Evolutionary conservation across 37 sponge, comb jelly and placozoan species (phyloP).

Genomic region (Ephydatia muelleri): DNA sequence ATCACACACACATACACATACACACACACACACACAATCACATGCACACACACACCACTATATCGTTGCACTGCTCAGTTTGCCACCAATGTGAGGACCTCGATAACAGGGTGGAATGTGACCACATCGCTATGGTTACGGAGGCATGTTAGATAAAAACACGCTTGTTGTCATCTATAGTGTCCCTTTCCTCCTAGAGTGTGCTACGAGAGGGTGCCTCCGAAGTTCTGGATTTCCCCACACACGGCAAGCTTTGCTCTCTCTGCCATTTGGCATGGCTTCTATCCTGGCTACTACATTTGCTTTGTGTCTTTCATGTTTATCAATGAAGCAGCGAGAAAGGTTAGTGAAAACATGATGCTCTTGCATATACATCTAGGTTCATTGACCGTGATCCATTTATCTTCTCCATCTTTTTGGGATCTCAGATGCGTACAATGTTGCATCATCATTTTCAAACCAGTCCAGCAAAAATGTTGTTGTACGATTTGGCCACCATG

Average conservation of each 20-base stretch:
- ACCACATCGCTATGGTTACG: constrained; percentile 68
- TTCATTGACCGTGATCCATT: background rate
- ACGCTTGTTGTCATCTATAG: background rate
- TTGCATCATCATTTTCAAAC: constrained; percentile 60
- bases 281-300: constrained; percentile 88
- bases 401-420: too few species aligned
- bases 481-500: constrained; percentile 69
- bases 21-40: too few species aligned
- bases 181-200: constrained; percentile 29
- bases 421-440: constrained; percentile 70
- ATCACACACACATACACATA: too few species aligned
- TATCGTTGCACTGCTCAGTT: too few species aligned
- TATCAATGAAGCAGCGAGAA: constrained; percentile 56
- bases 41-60: background rate
- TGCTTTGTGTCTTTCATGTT: constrained; percentile 59
- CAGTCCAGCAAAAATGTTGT: constrained; percentile 28
- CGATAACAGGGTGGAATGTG: constrained; percentile 65
- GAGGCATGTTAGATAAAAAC: constrained; percentile 47
- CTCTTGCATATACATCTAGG: too few species aligned
- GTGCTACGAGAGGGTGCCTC: constrained; percentile 47
- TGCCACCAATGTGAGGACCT: constrained; percentile 35
- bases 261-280: constrained; percentile 92
- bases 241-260: constrained; percentile 52
- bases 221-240: constrained; percentile 2
- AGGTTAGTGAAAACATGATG: constrained; percentile 33